Conservation (phyloP, 2,797 vertebrate genomes). For the Gadopsis bispinosus region DNA sequence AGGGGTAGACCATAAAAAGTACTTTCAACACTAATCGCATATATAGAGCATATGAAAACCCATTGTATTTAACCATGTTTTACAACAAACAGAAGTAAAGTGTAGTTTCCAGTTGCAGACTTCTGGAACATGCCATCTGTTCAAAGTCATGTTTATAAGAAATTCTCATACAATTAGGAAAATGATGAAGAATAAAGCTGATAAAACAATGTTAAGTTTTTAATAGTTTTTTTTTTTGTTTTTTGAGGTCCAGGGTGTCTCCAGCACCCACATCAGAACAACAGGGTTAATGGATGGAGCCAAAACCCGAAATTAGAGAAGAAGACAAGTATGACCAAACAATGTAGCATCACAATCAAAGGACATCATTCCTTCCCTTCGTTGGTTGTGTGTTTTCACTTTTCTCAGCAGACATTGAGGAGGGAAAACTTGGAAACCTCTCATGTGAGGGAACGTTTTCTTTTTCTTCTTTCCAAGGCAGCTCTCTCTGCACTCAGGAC, state of each 20-base stretch:
- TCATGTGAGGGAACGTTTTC: constrained; percentile 47
- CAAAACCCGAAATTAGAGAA: not conserved
- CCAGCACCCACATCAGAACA: not conserved
- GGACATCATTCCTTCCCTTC: not conserved
- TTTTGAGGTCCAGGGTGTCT: not conserved
- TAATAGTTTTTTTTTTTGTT: no score
- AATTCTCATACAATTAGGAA: not conserved
- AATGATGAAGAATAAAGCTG: not conserved
- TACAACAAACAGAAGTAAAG: not conserved
- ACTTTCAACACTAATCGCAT: not conserved
- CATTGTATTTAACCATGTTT: not conserved
- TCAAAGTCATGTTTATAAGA: not conserved
- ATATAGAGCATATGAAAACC: not conserved
- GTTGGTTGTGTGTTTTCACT: constrained; percentile 28
- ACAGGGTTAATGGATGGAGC: not conserved
- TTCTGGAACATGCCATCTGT: not conserved
- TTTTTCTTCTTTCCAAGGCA: constrained; percentile 41
- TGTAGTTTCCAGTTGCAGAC: not conserved
- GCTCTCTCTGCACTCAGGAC: constrained; percentile 39
- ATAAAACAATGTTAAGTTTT: not conserved
- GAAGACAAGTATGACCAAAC: not conserved
- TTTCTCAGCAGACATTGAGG: constrained; percentile 30
- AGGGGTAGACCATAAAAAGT: not conserved
- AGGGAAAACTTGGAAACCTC: constrained; percentile 50
- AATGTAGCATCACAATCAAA: not conserved